A percentile compares a stretch with the other conserved stretches of the same genome.
Conservation (phyloP, 2,888 invertebrate genomes). For the Coelopa pilipes region DNA sequence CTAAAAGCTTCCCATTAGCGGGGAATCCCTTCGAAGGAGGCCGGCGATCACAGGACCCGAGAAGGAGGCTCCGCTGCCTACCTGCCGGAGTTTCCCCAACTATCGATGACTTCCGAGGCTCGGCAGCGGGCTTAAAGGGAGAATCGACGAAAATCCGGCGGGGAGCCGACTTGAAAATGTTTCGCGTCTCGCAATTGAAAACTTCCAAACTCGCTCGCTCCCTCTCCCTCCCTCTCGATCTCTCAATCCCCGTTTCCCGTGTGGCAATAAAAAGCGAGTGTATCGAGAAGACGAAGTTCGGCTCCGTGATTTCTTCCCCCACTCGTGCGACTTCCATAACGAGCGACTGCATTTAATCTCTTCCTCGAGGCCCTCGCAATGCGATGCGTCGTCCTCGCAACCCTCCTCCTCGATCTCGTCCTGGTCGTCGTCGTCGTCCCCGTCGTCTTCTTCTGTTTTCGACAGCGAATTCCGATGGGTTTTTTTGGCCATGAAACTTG, state of each 20-base stretch:
- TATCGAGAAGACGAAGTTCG: no score
- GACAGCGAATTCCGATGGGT: background rate
- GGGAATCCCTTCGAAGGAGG: no score
- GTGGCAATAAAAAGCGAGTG: background rate
- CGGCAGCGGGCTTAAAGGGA: background rate
- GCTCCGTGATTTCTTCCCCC: no score
- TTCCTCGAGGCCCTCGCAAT: background rate
- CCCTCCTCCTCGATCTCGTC: background rate
- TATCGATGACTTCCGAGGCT: no score
- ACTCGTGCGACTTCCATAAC: conserved; percentile 17
- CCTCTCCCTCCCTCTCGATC: no score
- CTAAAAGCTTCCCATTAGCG: no score
- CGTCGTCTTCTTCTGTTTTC: no score
- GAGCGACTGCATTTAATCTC: conserved; percentile 28
- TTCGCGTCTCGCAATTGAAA: background rate
- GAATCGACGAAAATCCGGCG: conserved; percentile 13
- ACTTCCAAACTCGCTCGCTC: background rate
- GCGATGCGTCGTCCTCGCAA: background rate
- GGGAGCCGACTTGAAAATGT: background rate
- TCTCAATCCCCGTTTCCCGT: background rate
- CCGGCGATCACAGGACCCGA: no score
- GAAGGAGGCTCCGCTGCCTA: no score
- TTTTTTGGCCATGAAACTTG: background rate
- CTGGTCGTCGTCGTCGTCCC: no score
- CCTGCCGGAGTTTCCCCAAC: no score